Base-by-base conservation (phyloP, 2,888 invertebrate species). In the Callimorpha dominula region DNA sequence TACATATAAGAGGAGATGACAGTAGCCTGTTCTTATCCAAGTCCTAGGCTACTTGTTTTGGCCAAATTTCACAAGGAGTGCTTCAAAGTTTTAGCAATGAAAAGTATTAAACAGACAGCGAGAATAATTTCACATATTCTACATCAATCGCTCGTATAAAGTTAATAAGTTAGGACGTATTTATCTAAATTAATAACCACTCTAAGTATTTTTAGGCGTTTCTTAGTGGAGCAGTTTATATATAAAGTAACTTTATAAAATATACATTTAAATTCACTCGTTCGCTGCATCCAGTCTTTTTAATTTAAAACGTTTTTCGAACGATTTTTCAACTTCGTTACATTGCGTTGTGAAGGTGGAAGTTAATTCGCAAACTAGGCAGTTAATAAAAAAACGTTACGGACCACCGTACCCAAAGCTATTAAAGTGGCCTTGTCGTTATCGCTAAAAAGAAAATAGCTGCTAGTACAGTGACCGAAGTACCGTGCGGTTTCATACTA, bases 401-500 rank as follows among this genome's bases (percentile, higher is more conserved):
- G 83, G 86, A 83, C 87, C 87, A 91, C 90, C 93, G 91, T 93
- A 91, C 91, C 93, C 88, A 92, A 94, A 92, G 90, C 92, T 88
- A 93, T 94, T 93, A 93, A 88, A 87, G 88, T 88, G 92, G 93
- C 93, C 94, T 94, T 93, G 93, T 82, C 87, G 92, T 93, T 94
- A 94, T 94, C 94, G 93, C 89, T 86, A 84, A 88, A 87, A 91
- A 90, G 91, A 91, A 93, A 91, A 92, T 90, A 90, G 89, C 86
- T 85, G 77, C 75, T 84, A 82, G 91, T 87, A 89, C 92, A 91
- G 75, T 91, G 91, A 91, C 91, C 92, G 88, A 82, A 78, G 75
- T 71, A 67, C 77, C 62, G 78, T 75, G 76, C 70, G 84, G 77
- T 84, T 87, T 85, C 79, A 86, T 83, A 72, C 82, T 83, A 83